phyloP scores from a whole-genome alignment of 2,113 vertebrate genomes.

The Catharus minimus region DNA sequence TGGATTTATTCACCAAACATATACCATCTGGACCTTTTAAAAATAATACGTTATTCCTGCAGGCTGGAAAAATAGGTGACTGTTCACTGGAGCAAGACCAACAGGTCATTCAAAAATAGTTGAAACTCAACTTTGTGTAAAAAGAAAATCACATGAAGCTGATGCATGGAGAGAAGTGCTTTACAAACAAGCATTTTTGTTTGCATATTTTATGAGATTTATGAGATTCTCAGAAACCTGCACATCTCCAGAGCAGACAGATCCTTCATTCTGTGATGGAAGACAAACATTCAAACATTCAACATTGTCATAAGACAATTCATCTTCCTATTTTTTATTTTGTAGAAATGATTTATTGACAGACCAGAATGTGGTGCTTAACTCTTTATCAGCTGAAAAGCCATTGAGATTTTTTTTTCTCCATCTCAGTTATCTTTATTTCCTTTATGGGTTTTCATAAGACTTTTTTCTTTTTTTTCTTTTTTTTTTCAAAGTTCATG shows the following conservation, averaged over 20 bases:
- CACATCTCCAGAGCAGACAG: fast-evolving
- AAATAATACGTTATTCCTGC: not conserved
- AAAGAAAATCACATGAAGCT: not conserved
- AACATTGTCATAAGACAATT: not conserved
- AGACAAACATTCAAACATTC: not conserved
- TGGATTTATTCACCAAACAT: not conserved
- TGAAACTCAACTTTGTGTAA: not conserved
- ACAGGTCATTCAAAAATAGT: not conserved
- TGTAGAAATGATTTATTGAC: not conserved
- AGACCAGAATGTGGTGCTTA: not conserved
- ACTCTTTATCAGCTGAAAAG: not conserved
- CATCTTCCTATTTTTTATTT: not conserved
- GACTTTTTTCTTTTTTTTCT: fast-evolving
- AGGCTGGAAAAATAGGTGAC: not conserved
- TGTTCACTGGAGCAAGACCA: not conserved
- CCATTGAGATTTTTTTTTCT: not conserved
- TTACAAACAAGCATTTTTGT: not conserved
- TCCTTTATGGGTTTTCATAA: not conserved
- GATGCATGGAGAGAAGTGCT: not conserved
- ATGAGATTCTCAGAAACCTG: not conserved
- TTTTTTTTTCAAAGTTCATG: not conserved
- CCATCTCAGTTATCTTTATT: not conserved
- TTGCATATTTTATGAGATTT: not conserved
- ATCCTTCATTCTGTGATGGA: not conserved
- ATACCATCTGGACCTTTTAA: not conserved